These are phyloP conservation scores for Chiloscyllium punctatum DNA, from an alignment of 2,797 vertebrate genomes.

Conservation along the genomic window DNA sequence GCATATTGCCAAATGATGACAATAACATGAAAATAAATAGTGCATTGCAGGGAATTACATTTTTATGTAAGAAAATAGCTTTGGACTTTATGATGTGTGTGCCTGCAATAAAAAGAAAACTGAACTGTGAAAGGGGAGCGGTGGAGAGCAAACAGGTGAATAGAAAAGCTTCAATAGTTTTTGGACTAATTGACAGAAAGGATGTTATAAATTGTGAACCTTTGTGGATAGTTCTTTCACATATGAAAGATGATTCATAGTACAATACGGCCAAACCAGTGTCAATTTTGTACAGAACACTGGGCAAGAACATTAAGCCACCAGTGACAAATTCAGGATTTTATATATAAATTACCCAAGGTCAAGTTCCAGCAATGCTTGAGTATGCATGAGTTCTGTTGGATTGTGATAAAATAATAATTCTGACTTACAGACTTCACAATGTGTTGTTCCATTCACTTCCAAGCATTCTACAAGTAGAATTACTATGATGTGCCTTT, in stretches of 20 bases:
- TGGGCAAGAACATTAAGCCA: neutral
- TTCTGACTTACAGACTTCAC: neutral
- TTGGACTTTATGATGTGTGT: neutral
- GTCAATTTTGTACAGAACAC: neutral
- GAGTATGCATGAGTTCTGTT: neutral
- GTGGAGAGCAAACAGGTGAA: neutral
- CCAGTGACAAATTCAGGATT: neutral
- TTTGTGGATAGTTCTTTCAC: neutral
- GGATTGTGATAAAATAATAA: neutral
- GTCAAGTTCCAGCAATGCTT: conserved; percentile 26
- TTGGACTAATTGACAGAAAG: neutral
- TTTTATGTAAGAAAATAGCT: neutral
- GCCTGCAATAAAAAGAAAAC: neutral
- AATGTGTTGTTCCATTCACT: neutral
- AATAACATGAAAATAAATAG: neutral
- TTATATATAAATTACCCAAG: neutral
- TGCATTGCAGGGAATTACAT: neutral
- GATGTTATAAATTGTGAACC: neutral
- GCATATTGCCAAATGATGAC: neutral
- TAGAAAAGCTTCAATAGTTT: neutral
- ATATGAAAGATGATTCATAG: neutral
- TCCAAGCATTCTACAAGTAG: neutral
- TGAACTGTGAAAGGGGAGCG: no score
- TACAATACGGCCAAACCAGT: neutral
- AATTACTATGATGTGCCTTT: no score